Evolutionary conservation across 2,797 vertebrate species (phyloP), one percentile per base, ranked within the genome.

Genomic region (Poecilia picta): DNA sequence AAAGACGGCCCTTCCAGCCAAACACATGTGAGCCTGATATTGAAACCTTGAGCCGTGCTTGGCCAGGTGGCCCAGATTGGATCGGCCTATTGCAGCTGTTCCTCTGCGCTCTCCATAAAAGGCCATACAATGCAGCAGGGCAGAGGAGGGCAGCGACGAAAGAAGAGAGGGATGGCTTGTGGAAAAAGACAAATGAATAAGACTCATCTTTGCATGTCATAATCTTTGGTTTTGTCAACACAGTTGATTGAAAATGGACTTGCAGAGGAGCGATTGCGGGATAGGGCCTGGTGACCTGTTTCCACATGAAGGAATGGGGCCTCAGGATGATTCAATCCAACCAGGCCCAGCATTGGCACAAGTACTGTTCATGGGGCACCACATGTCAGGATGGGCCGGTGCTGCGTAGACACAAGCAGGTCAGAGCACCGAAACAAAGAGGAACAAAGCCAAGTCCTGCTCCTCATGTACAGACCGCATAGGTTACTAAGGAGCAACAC

Each of bases 81-180:
- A 83, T 79, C 84, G 84, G 91, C 89, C 86, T 87, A 75, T 77
- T 89, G 92, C 94, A 95, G 95, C 94, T 95, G 95, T 93, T 95
- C 93, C 93, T 94, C 88, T 92, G 86, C 89, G 81, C 81, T 76
- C 78, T 82, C 93, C 93, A 91, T 94, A 94, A 92, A 94, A 92
- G 94, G 93, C 68, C 77, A 85, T 86, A 84, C 84, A 90, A 72
- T 92, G 77, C 86, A 87, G 85, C 81, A 77, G 87, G 81, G 79
- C 78, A 85, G 86, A 85, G 80, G 83, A 83, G 81, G 81, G 85
- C 85, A 87, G 75, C 75, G 45, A 64, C 36, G 78, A 73, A 83
- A 76, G 68, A 39, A 33, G 47, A 64, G 76, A 82, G 59, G 73
- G 84, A 72, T 76, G 83, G 77, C 71, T 83, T 87, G 89, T 81